Evolutionary conservation across 1,140 invertebrate genomes (phyloP).

Genomic region (Stegodyphus dumicola): DNA sequence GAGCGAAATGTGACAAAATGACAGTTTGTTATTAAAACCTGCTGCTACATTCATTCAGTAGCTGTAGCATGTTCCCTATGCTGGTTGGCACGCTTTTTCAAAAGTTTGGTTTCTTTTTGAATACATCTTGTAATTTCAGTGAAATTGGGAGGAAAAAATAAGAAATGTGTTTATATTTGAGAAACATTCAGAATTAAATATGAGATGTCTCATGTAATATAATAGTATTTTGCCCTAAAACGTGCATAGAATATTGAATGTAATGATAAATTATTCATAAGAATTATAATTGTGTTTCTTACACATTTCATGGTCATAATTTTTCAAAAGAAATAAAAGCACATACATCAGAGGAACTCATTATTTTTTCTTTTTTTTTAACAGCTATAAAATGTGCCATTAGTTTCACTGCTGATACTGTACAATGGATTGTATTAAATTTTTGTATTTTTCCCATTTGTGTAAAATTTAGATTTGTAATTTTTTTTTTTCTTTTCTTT

Average conservation of each 20-base stretch:
- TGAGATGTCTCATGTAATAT: too few relatives aligned
- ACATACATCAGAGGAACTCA: background rate
- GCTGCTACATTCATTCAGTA: background rate
- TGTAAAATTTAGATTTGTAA: background rate
- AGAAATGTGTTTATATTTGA: too few relatives aligned
- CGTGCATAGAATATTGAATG: too few relatives aligned
- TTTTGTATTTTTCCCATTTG: background rate
- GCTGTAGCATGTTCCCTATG: background rate
- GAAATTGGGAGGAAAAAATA: too few relatives aligned
- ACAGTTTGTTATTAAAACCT: background rate
- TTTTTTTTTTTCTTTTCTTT: slow-evolving; percentile 18
- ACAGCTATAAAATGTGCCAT: background rate
- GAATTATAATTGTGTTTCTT: too few relatives aligned
- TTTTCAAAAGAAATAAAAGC: background rate
- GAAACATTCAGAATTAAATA: too few relatives aligned
- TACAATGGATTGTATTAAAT: background rate
- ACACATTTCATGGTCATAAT: too few relatives aligned
- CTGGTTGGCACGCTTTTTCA: background rate
- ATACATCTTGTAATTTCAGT: too few relatives aligned
- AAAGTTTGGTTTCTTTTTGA: background rate
- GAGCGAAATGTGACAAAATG: background rate
- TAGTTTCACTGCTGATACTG: background rate
- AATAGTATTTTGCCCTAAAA: too few relatives aligned
- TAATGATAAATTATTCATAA: too few relatives aligned
- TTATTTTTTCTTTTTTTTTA: background rate